Conservation (phyloP, 2,888 invertebrate species). For the Calameuta idolon region DNA sequence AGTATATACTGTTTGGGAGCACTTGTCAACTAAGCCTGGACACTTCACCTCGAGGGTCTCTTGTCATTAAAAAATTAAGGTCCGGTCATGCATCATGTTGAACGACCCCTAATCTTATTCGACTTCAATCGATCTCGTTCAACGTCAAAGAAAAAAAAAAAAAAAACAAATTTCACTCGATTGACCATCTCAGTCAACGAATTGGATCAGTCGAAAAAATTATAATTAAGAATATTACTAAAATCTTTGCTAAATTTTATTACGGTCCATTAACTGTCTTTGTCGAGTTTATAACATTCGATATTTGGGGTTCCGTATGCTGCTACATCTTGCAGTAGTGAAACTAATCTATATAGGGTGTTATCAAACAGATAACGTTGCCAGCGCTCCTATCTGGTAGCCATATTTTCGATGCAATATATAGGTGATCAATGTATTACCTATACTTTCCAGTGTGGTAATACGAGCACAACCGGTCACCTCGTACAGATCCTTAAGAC, state of each 20-base stretch:
- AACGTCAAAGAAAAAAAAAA: neutral
- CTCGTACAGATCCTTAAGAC: neutral
- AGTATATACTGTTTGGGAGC: slow-evolving; percentile 40
- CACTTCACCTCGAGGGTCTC: slow-evolving; percentile 54
- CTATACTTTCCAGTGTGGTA: slow-evolving; percentile 19
- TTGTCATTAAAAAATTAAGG: slow-evolving; percentile 49
- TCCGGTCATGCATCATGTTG: slow-evolving; percentile 19
- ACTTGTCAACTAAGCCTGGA: slow-evolving; percentile 50
- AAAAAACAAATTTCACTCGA: neutral
- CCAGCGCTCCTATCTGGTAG: slow-evolving; percentile 64
- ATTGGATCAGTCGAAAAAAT: neutral
- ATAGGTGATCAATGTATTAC: slow-evolving; percentile 63
- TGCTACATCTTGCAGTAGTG: slow-evolving; percentile 51
- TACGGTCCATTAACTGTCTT: neutral
- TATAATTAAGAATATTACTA: neutral
- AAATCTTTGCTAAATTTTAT: neutral
- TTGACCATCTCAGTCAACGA: neutral
- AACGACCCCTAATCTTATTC: slow-evolving; percentile 14
- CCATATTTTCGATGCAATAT: slow-evolving; percentile 65
- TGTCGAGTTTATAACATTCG: neutral
- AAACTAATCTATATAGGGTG: slow-evolving; percentile 59
- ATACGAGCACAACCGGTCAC: slow-evolving; percentile 2
- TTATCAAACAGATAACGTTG: slow-evolving; percentile 63
- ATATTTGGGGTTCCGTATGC: slow-evolving; percentile 18
- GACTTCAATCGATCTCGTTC: neutral